phyloP scores from a whole-genome alignment of 2,888 invertebrate species.

The Tipula vernalis region DNA sequence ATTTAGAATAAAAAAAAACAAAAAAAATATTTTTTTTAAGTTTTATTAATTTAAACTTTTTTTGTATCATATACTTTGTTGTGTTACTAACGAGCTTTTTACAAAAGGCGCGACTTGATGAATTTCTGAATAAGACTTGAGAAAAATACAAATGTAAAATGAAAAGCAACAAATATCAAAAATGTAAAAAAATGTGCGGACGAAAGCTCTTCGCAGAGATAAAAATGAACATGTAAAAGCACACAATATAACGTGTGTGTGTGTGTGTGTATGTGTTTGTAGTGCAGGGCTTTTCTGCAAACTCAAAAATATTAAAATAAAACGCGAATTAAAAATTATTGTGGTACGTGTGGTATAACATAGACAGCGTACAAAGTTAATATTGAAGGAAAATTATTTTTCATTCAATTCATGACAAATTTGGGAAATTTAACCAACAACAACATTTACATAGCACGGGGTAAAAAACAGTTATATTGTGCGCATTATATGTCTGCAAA shows the following conservation, averaged over 20 bases:
- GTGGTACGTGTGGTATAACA: background rate
- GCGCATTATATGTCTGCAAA: conserved; percentile 10
- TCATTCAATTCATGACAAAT: background rate
- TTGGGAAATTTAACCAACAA: background rate
- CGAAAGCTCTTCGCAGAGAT: background rate
- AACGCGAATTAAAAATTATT: background rate
- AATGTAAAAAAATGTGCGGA: background rate
- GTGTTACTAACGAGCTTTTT: conserved; percentile 4
- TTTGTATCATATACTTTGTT: background rate
- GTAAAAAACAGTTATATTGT: background rate
- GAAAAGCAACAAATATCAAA: background rate
- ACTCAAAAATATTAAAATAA: background rate
- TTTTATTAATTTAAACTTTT: conserved; percentile 4
- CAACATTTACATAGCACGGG: background rate
- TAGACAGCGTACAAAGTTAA: background rate
- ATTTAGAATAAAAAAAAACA: background rate
- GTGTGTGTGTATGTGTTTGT: background rate
- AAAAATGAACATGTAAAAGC: background rate
- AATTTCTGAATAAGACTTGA: background rate
- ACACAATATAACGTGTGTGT: background rate
- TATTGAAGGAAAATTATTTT: background rate
- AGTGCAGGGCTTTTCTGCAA: background rate
- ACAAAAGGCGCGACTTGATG: conserved; percentile 4
- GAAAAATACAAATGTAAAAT: background rate
- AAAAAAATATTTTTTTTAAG: background rate